These are phyloP conservation scores for Lerista edwardsae DNA, from an alignment of 2,797 vertebrate genomes.

Conservation along the genomic window DNA sequence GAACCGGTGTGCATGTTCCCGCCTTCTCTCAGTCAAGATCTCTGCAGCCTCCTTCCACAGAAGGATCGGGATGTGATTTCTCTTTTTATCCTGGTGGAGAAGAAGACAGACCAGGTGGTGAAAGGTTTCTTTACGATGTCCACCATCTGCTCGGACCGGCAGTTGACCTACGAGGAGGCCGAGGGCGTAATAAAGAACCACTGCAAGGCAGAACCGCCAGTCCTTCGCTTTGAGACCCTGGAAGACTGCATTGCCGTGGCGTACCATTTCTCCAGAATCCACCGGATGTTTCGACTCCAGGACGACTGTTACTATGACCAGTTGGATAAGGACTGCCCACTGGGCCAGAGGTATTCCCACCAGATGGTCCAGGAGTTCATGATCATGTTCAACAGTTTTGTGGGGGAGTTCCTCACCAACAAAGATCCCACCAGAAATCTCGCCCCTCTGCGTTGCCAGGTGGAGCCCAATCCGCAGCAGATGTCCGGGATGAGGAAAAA, in stretches of 20 bases:
- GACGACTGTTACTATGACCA: constrained; percentile 78
- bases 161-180: constrained; percentile 81
- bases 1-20: constrained; percentile 81
- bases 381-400: constrained; percentile 83
- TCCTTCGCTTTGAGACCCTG: constrained; percentile 64
- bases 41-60: constrained; percentile 80
- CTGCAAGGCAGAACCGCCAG: neutral
- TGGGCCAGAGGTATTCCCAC: constrained; percentile 81
- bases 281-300: constrained; percentile 77
- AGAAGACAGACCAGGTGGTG: constrained; percentile 66
- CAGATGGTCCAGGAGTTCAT: constrained; percentile 88
- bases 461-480: constrained; percentile 65
- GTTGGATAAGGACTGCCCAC: constrained; percentile 71
- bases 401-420: constrained; percentile 73
- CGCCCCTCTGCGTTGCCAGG: constrained; percentile 85
- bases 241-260: constrained; percentile 77
- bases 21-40: constrained; percentile 68
- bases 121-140: constrained; percentile 68
- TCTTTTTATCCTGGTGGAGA: constrained; percentile 77
- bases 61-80: constrained; percentile 78
- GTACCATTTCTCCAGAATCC: constrained; percentile 76
- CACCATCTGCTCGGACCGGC: constrained; percentile 74
- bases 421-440: constrained; percentile 54
- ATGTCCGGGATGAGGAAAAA: constrained; percentile 68
- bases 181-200: constrained; percentile 72